These are phyloP conservation scores for Todiramphus saurophagus DNA, from an alignment of 2,113 vertebrate species.

Conservation along the genomic window DNA sequence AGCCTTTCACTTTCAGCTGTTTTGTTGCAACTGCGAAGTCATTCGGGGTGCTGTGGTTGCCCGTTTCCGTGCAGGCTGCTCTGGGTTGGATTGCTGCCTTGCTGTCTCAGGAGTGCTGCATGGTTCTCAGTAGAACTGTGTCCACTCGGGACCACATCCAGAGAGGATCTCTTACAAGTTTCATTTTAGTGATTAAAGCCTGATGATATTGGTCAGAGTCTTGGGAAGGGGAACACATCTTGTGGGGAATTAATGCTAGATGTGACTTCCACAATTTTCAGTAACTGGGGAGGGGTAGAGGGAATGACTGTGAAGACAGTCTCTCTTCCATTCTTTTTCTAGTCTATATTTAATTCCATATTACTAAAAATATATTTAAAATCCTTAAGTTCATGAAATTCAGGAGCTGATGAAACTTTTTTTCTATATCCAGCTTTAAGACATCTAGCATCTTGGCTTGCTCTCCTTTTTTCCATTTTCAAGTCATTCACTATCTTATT, in stretches of 20 bases:
- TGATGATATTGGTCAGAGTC: not conserved
- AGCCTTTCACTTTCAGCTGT: not conserved
- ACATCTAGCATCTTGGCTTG: not conserved
- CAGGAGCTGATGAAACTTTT: not conserved
- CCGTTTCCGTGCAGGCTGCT: accelerated
- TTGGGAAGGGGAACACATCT: not conserved
- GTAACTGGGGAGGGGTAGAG: accelerated
- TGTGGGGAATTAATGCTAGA: not conserved
- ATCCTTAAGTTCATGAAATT: not conserved
- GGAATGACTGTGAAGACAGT: not conserved
- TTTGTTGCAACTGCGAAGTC: not conserved
- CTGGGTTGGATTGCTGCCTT: not conserved
- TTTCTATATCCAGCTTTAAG: not conserved
- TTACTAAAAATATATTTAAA: not conserved
- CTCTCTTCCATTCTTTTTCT: not conserved
- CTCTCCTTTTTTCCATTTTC: not conserved
- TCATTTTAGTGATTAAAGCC: not conserved
- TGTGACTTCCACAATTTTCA: not conserved
- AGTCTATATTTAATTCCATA: accelerated
- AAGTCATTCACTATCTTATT: not conserved
- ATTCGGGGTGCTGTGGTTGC: not conserved
- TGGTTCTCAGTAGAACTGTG: not conserved
- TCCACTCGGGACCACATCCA: no score
- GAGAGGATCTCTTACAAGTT: not conserved
- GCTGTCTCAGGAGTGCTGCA: not conserved